Percentiles rank a stretch among this genome's conserved stretches.
Conservation (phyloP, 92 coral and sea anemone species). For the Anthopleura xanthogrammica region DNA sequence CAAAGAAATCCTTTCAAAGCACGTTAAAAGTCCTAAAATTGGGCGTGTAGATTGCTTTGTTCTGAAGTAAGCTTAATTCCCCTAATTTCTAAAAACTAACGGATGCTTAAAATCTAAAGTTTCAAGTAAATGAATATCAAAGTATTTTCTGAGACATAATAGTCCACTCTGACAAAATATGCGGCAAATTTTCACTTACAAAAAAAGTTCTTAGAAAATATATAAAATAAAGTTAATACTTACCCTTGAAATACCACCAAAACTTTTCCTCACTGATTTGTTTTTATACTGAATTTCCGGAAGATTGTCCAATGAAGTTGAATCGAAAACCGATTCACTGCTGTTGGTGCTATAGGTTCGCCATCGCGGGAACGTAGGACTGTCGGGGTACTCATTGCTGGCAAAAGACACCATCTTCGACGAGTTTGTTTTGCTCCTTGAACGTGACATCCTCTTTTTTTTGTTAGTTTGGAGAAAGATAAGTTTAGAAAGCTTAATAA, state of each 20-base stretch:
- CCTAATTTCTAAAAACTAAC: no score
- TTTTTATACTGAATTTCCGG: not conserved
- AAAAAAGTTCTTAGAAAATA: not conserved
- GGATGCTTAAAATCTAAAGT: no score
- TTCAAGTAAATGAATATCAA: no score
- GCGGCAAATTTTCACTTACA: no score
- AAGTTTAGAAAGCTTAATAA: no score
- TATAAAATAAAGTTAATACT: not conserved
- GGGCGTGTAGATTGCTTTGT: no score
- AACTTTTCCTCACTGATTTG: not conserved
- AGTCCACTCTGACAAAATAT: no score
- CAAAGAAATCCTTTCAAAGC: no score
- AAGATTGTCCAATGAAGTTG: not conserved
- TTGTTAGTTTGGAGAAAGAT: not conserved
- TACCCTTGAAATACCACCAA: not conserved
- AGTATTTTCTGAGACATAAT: no score
- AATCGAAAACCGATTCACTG: not conserved
- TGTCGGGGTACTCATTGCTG: conserved; percentile 14
- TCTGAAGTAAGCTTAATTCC: no score
- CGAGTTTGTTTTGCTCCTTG: not conserved
- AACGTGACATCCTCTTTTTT: not conserved
- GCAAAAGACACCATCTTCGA: not conserved
- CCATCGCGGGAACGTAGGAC: conserved; percentile 47
- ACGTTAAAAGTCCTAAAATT: no score
- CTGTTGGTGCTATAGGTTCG: conserved; percentile 22